These are phyloP conservation scores for Drosophila sturtevanti DNA, from an alignment of 1,140 invertebrate genomes.

Conservation along the genomic window DNA sequence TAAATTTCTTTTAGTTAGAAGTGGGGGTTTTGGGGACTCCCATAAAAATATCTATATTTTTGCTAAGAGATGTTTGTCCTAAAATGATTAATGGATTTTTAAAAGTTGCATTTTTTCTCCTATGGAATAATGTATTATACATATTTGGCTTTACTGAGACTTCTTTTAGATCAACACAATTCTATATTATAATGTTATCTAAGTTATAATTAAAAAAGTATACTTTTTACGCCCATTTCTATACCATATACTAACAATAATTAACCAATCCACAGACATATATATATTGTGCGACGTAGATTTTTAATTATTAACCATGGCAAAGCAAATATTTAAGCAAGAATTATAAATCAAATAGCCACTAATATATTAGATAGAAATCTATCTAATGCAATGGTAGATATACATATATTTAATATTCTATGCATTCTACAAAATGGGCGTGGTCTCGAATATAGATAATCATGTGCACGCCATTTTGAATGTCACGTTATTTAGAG, in stretches of 20 bases:
- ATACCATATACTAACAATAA: neutral
- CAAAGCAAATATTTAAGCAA: conserved; percentile 40
- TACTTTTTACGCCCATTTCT: neutral
- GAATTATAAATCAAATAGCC: conserved; percentile 41
- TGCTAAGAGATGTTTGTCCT: too few relatives aligned
- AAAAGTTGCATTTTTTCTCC: too few relatives aligned
- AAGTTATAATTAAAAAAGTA: neutral
- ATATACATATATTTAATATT: conserved; percentile 29
- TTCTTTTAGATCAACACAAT: too few relatives aligned
- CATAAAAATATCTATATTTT: too few relatives aligned
- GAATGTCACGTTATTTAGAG: conserved; percentile 50
- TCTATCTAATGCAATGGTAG: conserved; percentile 38
- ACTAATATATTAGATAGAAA: conserved; percentile 63
- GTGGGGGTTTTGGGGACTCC: too few relatives aligned
- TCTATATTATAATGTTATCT: neutral
- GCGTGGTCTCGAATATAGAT: conserved; percentile 42
- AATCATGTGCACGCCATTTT: conserved; percentile 60
- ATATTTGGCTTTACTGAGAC: too few relatives aligned
- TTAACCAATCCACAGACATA: neutral
- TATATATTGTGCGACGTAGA: conserved; percentile 22
- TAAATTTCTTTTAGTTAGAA: too few relatives aligned
- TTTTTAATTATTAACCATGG: conserved; percentile 41
- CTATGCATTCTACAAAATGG: conserved; percentile 16
- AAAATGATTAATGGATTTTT: too few relatives aligned
- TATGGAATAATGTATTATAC: too few relatives aligned